Evolutionary conservation across 2,113 vertebrate genomes (phyloP), one percentile per base, ranked within the genome.

Genomic region (Bubo scandiacus): DNA sequence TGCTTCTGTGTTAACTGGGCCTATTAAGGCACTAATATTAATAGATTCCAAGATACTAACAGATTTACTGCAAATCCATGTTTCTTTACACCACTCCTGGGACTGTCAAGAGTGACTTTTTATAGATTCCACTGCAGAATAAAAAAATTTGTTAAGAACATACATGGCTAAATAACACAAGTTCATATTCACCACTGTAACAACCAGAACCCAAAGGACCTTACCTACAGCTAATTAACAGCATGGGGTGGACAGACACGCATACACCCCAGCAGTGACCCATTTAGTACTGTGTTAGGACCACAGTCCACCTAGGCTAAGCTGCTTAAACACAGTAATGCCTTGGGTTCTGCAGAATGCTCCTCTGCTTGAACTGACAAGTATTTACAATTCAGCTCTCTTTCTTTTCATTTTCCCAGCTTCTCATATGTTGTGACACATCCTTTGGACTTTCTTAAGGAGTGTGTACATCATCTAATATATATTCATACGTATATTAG

Each of bases 301-400:
- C 88, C 94, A 71, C 90, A 86, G 92, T 67, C 82, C 84, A 59
- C 79, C 42, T 42, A 91, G 62, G 92, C 79, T 97, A 97, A 97
- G 96, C 92, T 90, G 92, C 94, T 97, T 97, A 97, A 92, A 92
- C 45, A 49, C 63, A 86, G 67, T 93, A 96, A 95, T 86, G 81
- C 94, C 65, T 73, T 68, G 63, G n/a, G 77, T 88, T 89, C 89
- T 87, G 74, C 87, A 93, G 92, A 96, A 91, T 38, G 89, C 57
- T 94, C 49, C 67, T 82, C 70, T 84, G 75, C 81, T 75, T 88
- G 17, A 89, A 54, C 77, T 75, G 87, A 94, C 54, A 94, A 88
- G 86, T 75, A 59, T 73, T 96, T 86, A 54, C 73, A 88, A 38
- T 71, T 94, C 86, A 85, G 20, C n/a, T 82, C n/a, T 51, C 79